Conservation (phyloP, 2,888 invertebrate genomes). For the Hydraecia micacea region DNA sequence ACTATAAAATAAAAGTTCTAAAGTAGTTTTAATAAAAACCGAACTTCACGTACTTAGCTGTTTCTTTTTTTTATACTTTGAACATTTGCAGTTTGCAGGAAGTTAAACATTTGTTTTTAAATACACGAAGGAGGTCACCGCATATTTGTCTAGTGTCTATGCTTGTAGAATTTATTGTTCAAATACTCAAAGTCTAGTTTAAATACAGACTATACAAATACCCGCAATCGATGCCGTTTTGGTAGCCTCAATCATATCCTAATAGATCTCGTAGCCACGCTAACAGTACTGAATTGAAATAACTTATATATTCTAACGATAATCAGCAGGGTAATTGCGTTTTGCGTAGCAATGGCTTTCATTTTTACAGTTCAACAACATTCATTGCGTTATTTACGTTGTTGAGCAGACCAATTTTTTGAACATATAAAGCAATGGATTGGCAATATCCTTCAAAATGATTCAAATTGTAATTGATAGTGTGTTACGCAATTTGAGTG, state of each 20-base stretch:
- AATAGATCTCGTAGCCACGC: background rate
- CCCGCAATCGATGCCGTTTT: constrained; percentile 24
- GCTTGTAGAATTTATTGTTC: constrained; percentile 42
- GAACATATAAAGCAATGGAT: background rate
- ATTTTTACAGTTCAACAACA: background rate
- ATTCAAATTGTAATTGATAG: background rate
- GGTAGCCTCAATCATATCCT: constrained; percentile 34
- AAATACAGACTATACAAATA: constrained; percentile 38
- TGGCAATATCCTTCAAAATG: background rate
- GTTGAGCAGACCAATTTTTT: background rate
- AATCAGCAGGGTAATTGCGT: background rate
- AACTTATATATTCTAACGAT: background rate
- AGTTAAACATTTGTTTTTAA: constrained; percentile 42
- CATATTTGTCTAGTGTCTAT: constrained; percentile 54
- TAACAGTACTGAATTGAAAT: constrained; percentile 12
- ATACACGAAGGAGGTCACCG: constrained; percentile 47
- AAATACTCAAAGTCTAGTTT: constrained; percentile 47
- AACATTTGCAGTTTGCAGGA: constrained; percentile 17
- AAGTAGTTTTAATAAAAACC: constrained; percentile 15
- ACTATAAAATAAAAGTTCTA: background rate
- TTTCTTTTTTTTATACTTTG: constrained; percentile 16
- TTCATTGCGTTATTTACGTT: background rate
- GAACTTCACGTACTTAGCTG: background rate
- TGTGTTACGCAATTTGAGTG: background rate
- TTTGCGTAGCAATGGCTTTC: background rate